phyloP scores from a whole-genome alignment of 1,140 invertebrate genomes.

The Hyles vespertilio region DNA sequence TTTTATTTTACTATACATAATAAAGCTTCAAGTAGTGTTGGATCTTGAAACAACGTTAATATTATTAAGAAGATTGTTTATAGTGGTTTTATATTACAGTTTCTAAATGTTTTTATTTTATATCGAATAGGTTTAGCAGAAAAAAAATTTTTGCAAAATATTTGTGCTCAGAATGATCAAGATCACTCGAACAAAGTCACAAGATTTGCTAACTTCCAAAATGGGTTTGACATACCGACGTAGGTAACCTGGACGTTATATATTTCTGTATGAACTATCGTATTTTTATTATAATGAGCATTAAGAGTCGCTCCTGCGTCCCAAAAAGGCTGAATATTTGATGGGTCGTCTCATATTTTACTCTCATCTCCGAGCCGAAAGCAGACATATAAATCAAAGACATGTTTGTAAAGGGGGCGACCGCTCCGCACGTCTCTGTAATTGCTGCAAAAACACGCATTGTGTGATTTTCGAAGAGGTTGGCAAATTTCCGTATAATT shows the following conservation, averaged over 20 bases:
- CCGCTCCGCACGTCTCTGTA: constrained; percentile 57
- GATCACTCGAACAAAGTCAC: constrained; percentile 10
- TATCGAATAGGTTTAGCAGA: no score
- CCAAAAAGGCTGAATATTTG: constrained; percentile 66
- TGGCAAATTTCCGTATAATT: constrained; percentile 69
- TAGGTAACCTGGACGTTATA: constrained; percentile 29
- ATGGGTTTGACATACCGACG: constrained; percentile 33
- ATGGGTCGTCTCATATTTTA: constrained; percentile 67
- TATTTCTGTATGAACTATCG: constrained; percentile 58
- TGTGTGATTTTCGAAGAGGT: constrained; percentile 60
- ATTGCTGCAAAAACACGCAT: constrained; percentile 67
- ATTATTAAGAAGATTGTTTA: no score
- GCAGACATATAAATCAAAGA: constrained; percentile 70
- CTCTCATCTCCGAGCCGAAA: constrained; percentile 43
- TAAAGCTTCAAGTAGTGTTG: no score
- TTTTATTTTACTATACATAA: neutral
- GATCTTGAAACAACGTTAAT: no score
- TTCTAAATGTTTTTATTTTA: no score
- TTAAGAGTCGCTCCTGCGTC: constrained; percentile 45
- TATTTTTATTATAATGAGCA: constrained; percentile 69
- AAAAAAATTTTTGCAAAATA: neutral
- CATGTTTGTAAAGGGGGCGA: constrained; percentile 50
- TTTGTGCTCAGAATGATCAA: neutral
- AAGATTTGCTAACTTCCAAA: constrained; percentile 30
- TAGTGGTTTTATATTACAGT: no score